Evolutionary conservation across 92 coral and sea anemone species (phyloP).

Genomic region (Scolanthus callimorphus): DNA sequence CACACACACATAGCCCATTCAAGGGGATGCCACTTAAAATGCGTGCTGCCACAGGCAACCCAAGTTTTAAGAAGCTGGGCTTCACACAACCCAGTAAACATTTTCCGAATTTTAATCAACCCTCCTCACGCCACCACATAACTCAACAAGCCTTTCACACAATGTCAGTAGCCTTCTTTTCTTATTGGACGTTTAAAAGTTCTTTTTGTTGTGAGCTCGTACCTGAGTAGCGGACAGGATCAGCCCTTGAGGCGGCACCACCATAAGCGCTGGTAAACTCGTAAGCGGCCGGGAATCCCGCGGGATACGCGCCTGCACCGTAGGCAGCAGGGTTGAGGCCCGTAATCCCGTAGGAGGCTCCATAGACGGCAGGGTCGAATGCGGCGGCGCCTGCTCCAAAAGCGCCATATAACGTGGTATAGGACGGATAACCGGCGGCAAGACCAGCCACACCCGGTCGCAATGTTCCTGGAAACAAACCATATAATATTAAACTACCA

Average conservation of each 20-base stretch:
- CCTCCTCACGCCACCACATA: not conserved
- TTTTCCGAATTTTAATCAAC: too few species aligned
- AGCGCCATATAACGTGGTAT: slow-evolving; percentile 72
- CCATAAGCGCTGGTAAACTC: slow-evolving; percentile 50
- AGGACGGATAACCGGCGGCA: slow-evolving; percentile 70
- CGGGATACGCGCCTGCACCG: slow-evolving; percentile 56
- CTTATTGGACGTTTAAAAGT: slow-evolving; percentile 49
- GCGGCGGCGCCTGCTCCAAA: slow-evolving; percentile 66
- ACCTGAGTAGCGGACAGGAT: slow-evolving; percentile 86
- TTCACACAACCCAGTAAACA: too few species aligned
- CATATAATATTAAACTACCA: too few species aligned
- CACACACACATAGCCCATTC: too few species aligned
- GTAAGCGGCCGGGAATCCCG: slow-evolving; percentile 69
- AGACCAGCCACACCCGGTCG: slow-evolving; percentile 52
- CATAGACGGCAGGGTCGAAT: slow-evolving; percentile 74
- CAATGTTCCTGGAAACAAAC: slow-evolving; percentile 78
- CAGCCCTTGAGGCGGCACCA: slow-evolving; percentile 49
- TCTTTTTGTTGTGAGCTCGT: slow-evolving; percentile 67
- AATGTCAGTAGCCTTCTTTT: not conserved
- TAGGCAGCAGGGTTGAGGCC: slow-evolving; percentile 53
- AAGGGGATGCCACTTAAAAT: too few species aligned
- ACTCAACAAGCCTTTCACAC: not conserved
- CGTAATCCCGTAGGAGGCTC: slow-evolving; percentile 54
- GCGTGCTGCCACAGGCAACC: too few species aligned
- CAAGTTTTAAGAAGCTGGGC: too few species aligned